phyloP scores from a whole-genome alignment of 2,113 vertebrate genomes.

The Pao palembangensis region DNA sequence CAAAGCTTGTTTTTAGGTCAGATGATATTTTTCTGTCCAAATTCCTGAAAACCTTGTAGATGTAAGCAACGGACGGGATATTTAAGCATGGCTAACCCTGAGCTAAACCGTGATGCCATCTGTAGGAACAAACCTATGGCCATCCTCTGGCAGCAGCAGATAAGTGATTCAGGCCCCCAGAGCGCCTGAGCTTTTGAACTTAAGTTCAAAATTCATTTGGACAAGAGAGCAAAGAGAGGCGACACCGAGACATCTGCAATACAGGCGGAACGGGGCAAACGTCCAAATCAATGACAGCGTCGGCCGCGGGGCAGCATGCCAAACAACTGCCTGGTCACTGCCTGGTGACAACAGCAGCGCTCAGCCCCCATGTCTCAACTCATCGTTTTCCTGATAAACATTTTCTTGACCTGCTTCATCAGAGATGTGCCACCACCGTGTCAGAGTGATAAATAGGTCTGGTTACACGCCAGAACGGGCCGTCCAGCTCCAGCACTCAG shows the following conservation, averaged over 20 bases:
- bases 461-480: slow-evolving; percentile 41
- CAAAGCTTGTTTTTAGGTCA: too few relatives aligned
- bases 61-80: too few relatives aligned
- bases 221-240: slow-evolving; percentile 20
- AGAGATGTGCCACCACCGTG: slow-evolving; percentile 40
- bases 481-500: slow-evolving; percentile 28
- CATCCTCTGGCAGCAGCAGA: slow-evolving; percentile 41
- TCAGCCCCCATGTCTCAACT: slow-evolving; percentile 22
- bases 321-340: slow-evolving; percentile 40
- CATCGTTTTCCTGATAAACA: slow-evolving; percentile 33
- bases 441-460: slow-evolving; percentile 58
- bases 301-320: slow-evolving; percentile 22
- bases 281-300: slow-evolving; percentile 33
- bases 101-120: background rate
- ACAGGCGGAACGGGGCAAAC: slow-evolving; percentile 41
- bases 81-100: background rate
- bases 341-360: slow-evolving; percentile 37
- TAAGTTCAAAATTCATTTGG: slow-evolving; percentile 50
- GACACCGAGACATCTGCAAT: slow-evolving; percentile 49
- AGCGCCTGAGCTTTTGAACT: slow-evolving; percentile 46
- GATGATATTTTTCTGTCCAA: background rate
- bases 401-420: slow-evolving; percentile 39
- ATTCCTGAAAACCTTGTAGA: background rate
- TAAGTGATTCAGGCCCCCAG: slow-evolving; percentile 47
- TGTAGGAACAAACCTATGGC: slow-evolving; percentile 7